A percentile compares a stretch with the other conserved stretches of the same genome.
phyloP scores from a whole-genome alignment of 2,888 invertebrate genomes.

The Mactromeris polynyma region DNA sequence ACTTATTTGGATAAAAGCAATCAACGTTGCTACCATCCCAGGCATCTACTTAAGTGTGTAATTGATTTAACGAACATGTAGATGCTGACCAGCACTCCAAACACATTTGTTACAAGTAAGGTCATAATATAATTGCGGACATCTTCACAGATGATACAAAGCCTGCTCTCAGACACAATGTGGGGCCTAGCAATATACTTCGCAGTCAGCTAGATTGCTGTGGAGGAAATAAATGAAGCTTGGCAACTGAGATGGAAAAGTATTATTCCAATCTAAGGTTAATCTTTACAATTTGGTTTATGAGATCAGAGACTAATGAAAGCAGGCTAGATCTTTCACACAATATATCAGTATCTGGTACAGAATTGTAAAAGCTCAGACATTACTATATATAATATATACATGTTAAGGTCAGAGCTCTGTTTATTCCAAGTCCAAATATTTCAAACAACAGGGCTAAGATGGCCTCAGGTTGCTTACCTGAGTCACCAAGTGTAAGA shows the following conservation, averaged over 20 bases:
- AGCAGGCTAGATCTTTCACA: not conserved
- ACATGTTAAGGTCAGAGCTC: too few relatives aligned
- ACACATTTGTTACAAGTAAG: not conserved
- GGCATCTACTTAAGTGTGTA: conserved; percentile 22
- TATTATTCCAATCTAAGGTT: conserved; percentile 1
- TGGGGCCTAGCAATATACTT: not conserved
- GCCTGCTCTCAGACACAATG: not conserved
- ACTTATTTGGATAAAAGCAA: conserved; percentile 37
- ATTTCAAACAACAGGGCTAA: too few relatives aligned
- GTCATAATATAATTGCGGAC: not conserved
- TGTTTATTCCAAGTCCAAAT: too few relatives aligned
- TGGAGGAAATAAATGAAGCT: not conserved
- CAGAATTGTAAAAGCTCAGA: not conserved
- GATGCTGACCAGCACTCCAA: not conserved
- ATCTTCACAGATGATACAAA: not conserved
- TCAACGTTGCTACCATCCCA: not conserved
- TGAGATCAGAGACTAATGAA: not conserved
- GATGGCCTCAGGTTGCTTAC: too few relatives aligned
- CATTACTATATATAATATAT: not conserved
- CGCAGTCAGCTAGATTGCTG: not conserved
- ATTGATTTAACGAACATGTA: conserved; percentile 31
- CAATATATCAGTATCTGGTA: not conserved
- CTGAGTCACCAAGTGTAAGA: too few relatives aligned
- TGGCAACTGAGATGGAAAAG: not conserved
- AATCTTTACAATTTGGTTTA: conserved; percentile 13